Percentiles rank a stretch among this genome's conserved stretches.
phyloP scores from a whole-genome alignment of 2,888 invertebrate genomes.

The Germaria angustata region DNA sequence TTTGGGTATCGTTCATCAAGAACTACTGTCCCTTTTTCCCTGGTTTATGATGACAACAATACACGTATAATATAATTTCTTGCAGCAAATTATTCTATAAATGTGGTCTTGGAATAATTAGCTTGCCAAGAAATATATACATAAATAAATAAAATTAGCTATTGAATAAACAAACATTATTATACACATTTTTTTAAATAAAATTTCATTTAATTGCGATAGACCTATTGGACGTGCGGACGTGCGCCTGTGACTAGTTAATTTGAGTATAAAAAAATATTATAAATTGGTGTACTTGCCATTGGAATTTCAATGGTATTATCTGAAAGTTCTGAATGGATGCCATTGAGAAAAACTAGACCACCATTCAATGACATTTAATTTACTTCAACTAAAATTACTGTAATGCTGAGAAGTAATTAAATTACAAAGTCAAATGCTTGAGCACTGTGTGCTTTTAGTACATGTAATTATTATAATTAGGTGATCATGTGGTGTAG shows the following conservation, averaged over 20 bases:
- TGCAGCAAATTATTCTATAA: no score
- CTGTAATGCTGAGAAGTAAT: neutral
- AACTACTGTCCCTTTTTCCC: no score
- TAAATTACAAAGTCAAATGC: neutral
- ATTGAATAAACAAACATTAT: neutral
- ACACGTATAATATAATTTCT: no score
- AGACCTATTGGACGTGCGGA: neutral
- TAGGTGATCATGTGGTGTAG: neutral
- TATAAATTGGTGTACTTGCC: neutral
- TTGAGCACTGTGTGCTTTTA: neutral
- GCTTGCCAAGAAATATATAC: neutral
- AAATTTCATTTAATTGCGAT: neutral
- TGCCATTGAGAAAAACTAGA: neutral
- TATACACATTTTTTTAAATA: neutral
- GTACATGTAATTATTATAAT: neutral
- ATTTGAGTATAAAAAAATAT: neutral
- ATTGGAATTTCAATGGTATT: conserved; percentile 23
- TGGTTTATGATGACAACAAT: no score
- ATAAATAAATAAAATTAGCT: neutral
- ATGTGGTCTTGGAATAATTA: no score
- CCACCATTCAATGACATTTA: neutral
- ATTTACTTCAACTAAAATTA: neutral
- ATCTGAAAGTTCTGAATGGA: neutral
- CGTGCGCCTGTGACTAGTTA: no score
- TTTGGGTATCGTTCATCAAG: no score